A percentile compares a stretch with the other conserved stretches of the same genome.
phyloP scores from a whole-genome alignment of 2,113 vertebrate species.

The Oenanthe melanoleuca region DNA sequence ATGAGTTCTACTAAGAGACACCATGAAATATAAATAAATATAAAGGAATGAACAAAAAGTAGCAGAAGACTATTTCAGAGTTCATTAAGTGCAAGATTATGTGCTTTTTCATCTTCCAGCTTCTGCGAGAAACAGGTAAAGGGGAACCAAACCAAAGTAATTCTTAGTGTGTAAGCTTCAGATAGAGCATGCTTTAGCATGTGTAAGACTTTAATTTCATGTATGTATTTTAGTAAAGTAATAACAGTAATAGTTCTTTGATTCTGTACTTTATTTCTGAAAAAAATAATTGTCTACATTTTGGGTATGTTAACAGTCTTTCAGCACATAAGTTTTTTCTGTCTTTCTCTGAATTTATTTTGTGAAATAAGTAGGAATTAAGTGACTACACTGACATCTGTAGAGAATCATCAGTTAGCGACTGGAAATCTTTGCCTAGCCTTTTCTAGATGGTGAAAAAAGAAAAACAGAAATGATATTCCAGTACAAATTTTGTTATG shows the following conservation, averaged over 20 bases:
- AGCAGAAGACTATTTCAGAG: not conserved
- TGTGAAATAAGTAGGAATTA: not conserved
- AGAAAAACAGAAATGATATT: not conserved
- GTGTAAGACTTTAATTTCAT: not conserved
- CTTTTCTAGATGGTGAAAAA: not conserved
- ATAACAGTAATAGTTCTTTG: not conserved
- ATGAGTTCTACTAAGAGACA: not conserved
- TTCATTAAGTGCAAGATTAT: constrained; percentile 20
- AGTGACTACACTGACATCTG: not conserved
- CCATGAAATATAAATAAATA: constrained; percentile 2
- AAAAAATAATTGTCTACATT: not conserved
- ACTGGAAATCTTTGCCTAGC: not conserved
- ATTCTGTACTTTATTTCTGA: not conserved
- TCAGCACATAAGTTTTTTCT: not conserved
- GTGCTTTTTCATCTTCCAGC: not conserved
- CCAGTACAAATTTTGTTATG: not conserved
- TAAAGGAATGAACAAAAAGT: not conserved
- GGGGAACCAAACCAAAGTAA: not conserved
- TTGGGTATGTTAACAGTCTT: not conserved
- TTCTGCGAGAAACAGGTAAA: constrained; percentile 29
- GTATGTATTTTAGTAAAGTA: not conserved
- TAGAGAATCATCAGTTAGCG: not conserved
- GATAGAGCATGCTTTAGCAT: not conserved
- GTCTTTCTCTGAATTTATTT: not conserved
- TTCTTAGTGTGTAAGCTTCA: not conserved